Conservation (phyloP, 1,140 invertebrate species). For the Brachionus plicatilis region DNA sequence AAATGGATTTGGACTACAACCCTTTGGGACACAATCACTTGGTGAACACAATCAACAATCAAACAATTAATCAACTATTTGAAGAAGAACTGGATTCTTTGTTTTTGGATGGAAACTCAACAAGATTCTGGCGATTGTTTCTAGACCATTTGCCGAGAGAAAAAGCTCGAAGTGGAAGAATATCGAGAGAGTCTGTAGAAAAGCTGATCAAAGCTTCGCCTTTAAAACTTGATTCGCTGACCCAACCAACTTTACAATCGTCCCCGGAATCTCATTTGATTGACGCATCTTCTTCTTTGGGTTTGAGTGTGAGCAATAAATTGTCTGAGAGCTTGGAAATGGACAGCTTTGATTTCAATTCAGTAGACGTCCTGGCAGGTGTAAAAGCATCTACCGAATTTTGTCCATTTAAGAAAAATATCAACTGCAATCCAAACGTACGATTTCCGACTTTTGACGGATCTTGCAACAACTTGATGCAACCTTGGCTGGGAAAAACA, state of each 20-base stretch:
- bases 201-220: not conserved
- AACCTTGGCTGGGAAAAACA: constrained; percentile 33
- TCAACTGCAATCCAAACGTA: not conserved
- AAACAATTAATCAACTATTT: not conserved
- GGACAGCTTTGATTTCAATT: constrained; percentile 7
- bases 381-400: constrained; percentile 21
- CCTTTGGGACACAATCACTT: not conserved
- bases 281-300: not conserved
- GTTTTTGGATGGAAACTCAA: not conserved
- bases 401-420: constrained; percentile 37
- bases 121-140: not conserved
- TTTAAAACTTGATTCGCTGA: not conserved
- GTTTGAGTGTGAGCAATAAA: not conserved
- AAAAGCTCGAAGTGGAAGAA: not conserved
- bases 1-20: constrained; percentile 1
- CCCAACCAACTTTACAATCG: not conserved
- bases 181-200: not conserved
- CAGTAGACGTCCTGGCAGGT: not conserved
- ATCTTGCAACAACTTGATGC: constrained; percentile 25
- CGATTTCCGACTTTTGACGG: constrained; percentile 36
- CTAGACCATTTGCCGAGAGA: not conserved
- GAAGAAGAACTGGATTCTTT: not conserved
- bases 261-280: not conserved
- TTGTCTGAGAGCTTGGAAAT: not conserved
- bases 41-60: not conserved